Base-by-base conservation (phyloP, 2,113 vertebrate genomes). In the Chamaea fasciata region DNA sequence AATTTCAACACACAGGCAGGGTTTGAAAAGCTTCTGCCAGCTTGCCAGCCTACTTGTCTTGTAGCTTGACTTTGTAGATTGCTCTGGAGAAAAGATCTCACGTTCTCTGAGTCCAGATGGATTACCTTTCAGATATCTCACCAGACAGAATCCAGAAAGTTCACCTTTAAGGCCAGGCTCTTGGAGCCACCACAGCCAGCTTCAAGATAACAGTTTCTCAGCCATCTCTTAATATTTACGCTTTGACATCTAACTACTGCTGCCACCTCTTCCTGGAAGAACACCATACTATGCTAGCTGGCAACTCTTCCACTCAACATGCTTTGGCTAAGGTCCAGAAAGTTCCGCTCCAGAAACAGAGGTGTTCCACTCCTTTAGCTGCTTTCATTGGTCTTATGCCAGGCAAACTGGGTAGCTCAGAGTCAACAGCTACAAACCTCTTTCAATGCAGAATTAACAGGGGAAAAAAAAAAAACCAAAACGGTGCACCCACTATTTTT, bases 401-500 rank as follows among this genome's bases (percentile, higher is more conserved):
- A 31, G 16, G 11, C 7, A 67, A 67, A 41, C 1, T 20, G 22
- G 16, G n/a, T 26, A 52, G 33, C 35, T 87, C 31, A 65, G 37
- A 77, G 46, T 1, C 3, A 15, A 52, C 13, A 24, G 52, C 33
- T 49, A 71, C 14, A 50, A 13, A 47, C 11, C 13, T 33, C 26
- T 80, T 68, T 55, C 39, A 70, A 9, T 15, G 18, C 3, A 42
- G 57, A 42, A 71, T 59, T 82, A 46, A 56, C 5, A 9, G 17
- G 18, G 5, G 13, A 2, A 2, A 28, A 27, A 37, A 47, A 10
- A n/a, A 41, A 41, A 41, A 41, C 41, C 15, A 57, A 22, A 6
- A 11, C 1, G 3, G 17, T 10, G 13, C 13, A 63, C 6, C 2
- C 0, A 24, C 0, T 76, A 22, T 27, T 31, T 41, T 67, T 37